Base-by-base conservation (phyloP, 1,140 invertebrate genomes). In the Tetramorium alpestre region DNA sequence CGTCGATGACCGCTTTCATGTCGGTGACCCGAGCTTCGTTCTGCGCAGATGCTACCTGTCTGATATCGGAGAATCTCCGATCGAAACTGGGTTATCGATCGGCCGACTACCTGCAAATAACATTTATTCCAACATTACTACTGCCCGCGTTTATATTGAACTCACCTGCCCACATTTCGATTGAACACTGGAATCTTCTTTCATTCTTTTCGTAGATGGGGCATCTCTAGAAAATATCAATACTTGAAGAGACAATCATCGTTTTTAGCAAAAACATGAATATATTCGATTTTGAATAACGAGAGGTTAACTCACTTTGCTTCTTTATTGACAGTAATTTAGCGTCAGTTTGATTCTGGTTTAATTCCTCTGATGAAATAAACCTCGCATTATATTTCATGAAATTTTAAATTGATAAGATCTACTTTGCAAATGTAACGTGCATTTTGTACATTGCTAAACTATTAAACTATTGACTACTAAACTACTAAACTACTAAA, bases 11-110 rank as follows among this genome's bases (percentile, higher is more conserved):
- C 54, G 25, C n/a, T 84, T 60, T 70, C 69, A 41, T 84, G 80
- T 75, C 54, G 69, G 38, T 73, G 80, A 84, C 69, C 69, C 25
- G 54, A 44, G 80, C 13, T 60, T 84, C 25, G 69, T 28, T 44
- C 69, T 84, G 80, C 84, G 75, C 75, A 76, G 84, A 60, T 85
- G 75, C 60, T 62, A 78, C 47, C 38, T 85, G 58, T 38, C n/a
- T 44, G 54, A 18, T 73, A 82, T 84, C 18, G 67, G 51, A 67
- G 86, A 89, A 89, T 84, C 65, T 80, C 33, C 89, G 89, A 91
- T 90, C 87, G 72, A 87, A 91, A 91, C 62, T 91, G 81, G 89
- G 88, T 91, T 91, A 91, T 91, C 90, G 90, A 91, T 91, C 85
- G 70, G 65, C 10, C 72, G 44, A 13, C 64, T 73, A 89, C 81